Evolutionary conservation across 2,797 vertebrate genomes (phyloP).

Genomic region (Acanthurus lineatus): DNA sequence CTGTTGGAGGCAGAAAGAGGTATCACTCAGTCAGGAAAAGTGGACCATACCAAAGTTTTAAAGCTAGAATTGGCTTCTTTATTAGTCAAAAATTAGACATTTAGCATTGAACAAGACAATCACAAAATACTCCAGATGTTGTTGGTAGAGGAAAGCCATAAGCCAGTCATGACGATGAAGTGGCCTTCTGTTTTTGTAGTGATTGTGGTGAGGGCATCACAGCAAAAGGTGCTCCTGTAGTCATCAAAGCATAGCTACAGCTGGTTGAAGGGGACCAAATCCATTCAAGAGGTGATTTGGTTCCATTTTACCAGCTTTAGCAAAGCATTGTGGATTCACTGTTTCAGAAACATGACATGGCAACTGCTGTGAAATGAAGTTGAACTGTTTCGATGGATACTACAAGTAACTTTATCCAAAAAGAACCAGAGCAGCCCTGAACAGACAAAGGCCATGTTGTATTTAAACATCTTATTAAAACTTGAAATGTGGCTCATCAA

Average conservation of each 20-base stretch:
- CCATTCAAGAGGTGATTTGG: conserved; percentile 99
- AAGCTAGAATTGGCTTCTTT: conserved; percentile 64
- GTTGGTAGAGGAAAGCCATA: conserved; percentile 31
- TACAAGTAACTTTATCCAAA: conserved; percentile 6
- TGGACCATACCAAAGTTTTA: conserved; percentile 68
- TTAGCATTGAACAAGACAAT: conserved; percentile 61
- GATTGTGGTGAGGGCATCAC: conserved; percentile 50
- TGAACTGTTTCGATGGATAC: conserved; percentile 3
- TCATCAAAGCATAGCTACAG: conserved; percentile 99
- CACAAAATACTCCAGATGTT: conserved; percentile 50
- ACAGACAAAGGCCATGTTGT: conserved; percentile 19
- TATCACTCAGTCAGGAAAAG: conserved; percentile 70
- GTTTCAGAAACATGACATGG: conserved; percentile 41
- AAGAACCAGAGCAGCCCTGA: neutral
- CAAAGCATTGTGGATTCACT: conserved; percentile 94
- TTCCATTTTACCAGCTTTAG: conserved; percentile 99
- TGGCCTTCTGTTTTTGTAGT: conserved; percentile 34
- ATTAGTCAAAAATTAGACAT: conserved; percentile 68
- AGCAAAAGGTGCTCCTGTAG: conserved; percentile 82
- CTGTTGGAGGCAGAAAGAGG: conserved; percentile 46
- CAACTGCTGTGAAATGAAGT: conserved; percentile 38
- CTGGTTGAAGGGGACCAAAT: conserved; percentile 99
- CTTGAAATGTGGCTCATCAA: conserved; percentile 23
- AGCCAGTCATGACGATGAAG: conserved; percentile 36
- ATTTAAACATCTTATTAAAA: conserved; percentile 53